Percentiles rank a stretch among this genome's conserved stretches.
Conservation (phyloP, 2,113 vertebrate species). For the Enhydra lutris region DNA sequence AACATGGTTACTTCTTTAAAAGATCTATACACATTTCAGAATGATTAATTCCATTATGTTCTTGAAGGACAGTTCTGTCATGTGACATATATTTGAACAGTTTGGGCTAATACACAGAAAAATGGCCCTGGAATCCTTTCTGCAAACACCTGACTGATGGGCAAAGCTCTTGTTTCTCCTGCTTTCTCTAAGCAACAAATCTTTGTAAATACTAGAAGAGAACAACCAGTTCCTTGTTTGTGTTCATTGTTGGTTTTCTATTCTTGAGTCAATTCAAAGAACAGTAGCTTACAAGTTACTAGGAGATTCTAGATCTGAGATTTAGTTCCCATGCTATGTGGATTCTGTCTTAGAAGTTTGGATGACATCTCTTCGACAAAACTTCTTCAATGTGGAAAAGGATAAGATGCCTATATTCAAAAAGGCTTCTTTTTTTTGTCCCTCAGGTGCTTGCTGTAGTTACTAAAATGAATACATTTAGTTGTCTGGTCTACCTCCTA, state of each 20-base stretch:
- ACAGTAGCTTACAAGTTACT: slow-evolving; percentile 1
- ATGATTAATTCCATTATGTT: neutral
- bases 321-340: neutral
- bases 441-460: neutral
- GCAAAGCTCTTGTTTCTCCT: slow-evolving; percentile 21
- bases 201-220: slow-evolving; percentile 54
- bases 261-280: slow-evolving; percentile 58
- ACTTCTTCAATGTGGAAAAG: neutral
- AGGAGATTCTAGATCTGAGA: neutral
- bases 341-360: neutral
- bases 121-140: neutral
- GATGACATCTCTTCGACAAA: neutral
- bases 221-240: slow-evolving; percentile 70
- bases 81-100: slow-evolving; percentile 12
- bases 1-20: neutral
- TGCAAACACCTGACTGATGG: neutral
- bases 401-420: neutral
- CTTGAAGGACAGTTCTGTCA: neutral
- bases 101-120: neutral
- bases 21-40: neutral
- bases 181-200: slow-evolving; percentile 56
- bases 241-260: slow-evolving; percentile 45
- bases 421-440: neutral
- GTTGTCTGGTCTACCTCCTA: neutral
- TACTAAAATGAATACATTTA: neutral